These are phyloP conservation scores for Gallinago undulata DNA, from an alignment of 2,113 vertebrate species.

Conservation along the genomic window DNA sequence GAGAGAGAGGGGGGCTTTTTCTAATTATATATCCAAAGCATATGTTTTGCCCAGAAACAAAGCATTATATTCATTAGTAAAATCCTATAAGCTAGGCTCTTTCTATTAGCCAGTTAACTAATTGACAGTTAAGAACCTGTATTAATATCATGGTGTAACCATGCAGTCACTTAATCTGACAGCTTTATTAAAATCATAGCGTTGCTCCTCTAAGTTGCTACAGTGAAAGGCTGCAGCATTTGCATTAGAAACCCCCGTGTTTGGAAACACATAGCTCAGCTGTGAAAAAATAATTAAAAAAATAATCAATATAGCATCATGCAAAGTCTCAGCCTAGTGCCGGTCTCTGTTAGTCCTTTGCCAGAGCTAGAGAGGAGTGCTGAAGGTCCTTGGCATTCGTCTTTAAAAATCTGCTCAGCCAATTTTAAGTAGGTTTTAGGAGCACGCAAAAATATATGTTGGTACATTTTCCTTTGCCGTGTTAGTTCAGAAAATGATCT, in stretches of 20 bases:
- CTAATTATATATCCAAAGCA: conserved; percentile 84
- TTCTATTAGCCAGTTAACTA: conserved; percentile 88
- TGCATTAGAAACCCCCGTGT: conserved; percentile 3
- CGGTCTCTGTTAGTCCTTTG: not conserved
- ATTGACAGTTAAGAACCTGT: conserved; percentile 87
- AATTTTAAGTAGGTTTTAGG: not conserved
- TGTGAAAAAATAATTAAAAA: not conserved
- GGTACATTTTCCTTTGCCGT: not conserved
- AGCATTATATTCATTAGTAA: conserved; percentile 87
- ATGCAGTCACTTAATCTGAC: conserved; percentile 77
- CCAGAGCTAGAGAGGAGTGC: not conserved
- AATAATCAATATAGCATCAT: not conserved
- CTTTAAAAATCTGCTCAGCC: not conserved
- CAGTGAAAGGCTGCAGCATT: conserved; percentile 17
- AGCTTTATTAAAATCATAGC: conserved; percentile 76
- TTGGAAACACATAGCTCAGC: not conserved
- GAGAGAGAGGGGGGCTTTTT: conserved; percentile 48
- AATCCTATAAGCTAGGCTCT: conserved; percentile 84
- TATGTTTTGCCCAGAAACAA: conserved; percentile 89
- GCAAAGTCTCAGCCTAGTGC: not conserved
- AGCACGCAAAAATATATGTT: not conserved
- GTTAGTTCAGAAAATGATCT: not conserved
- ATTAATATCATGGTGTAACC: conserved; percentile 80
- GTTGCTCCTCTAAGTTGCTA: conserved; percentile 36
- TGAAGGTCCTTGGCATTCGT: not conserved